Evolutionary conservation across 30 jellyfish, hydroid and myxozoan species (phyloP).

Genomic region (Aurelia sp.): DNA sequence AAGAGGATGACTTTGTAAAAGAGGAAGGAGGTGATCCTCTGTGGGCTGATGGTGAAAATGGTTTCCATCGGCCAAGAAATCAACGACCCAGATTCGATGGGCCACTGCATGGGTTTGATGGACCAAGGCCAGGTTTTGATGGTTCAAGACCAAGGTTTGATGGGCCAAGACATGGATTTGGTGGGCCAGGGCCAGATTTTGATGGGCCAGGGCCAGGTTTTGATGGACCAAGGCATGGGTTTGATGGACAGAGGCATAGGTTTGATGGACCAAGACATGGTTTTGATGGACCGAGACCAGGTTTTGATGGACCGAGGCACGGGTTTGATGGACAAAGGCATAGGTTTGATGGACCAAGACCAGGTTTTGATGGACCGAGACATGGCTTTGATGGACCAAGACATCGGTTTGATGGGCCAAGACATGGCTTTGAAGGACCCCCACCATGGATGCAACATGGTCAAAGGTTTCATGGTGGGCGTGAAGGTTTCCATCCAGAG

Average conservation of each 20-base stretch:
- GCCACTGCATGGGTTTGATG: slow-evolving; percentile 8
- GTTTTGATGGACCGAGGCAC: slow-evolving; percentile 33
- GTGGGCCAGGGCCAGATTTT: slow-evolving; percentile 8
- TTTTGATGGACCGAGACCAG: background rate
- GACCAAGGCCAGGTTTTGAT: slow-evolving; percentile 26
- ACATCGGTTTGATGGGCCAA: slow-evolving; percentile 39
- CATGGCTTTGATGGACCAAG: background rate
- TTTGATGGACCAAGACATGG: slow-evolving; percentile 8
- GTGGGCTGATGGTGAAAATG: slow-evolving; percentile 24
- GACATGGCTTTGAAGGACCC: slow-evolving; percentile 30
- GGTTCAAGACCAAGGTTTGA: slow-evolving; percentile 13
- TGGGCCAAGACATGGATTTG: slow-evolving; percentile 30
- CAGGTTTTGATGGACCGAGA: slow-evolving; percentile 2
- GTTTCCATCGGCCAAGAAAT: slow-evolving; percentile 32
- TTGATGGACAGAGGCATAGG: slow-evolving; percentile 6
- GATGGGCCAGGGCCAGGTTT: slow-evolving; percentile 39
- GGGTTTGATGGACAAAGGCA: slow-evolving; percentile 44
- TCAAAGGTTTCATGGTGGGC: background rate
- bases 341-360: slow-evolving; percentile 11
- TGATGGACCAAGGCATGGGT: slow-evolving; percentile 16
- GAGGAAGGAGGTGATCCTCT: slow-evolving; percentile 7
- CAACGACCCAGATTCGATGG: slow-evolving; percentile 22
- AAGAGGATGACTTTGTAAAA: slow-evolving; percentile 24
- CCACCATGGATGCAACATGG: slow-evolving; percentile 28
- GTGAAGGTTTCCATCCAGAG: background rate